Conservation (phyloP, 2,113 vertebrate genomes). For the Sander lucioperca region DNA sequence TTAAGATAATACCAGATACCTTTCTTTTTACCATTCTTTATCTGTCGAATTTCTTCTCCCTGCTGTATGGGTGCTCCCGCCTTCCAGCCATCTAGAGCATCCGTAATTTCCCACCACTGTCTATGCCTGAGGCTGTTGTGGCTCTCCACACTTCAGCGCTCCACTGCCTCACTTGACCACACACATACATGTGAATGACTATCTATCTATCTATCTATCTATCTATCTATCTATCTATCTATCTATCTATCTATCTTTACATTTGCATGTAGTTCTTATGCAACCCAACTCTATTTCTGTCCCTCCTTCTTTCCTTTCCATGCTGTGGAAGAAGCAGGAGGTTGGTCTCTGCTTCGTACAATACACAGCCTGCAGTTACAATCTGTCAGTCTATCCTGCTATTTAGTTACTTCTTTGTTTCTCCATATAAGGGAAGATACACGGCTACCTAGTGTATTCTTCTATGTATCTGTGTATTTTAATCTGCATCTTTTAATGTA, state of each 20-base stretch:
- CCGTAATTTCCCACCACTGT: constrained; percentile 58
- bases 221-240: constrained; percentile 12
- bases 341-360: constrained; percentile 73
- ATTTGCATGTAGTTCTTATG: constrained; percentile 47
- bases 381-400: constrained; percentile 52
- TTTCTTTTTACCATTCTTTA: constrained; percentile 8
- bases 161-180: constrained; percentile 48
- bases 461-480: neutral
- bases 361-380: constrained; percentile 62
- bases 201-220: constrained; percentile 18
- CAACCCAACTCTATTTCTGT: constrained; percentile 67
- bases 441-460: neutral
- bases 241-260: constrained; percentile 13
- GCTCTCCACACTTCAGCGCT: constrained; percentile 59
- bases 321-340: constrained; percentile 81
- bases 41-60: constrained; percentile 16
- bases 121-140: constrained; percentile 65
- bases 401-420: constrained; percentile 31
- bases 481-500: constrained; percentile 23
- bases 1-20: neutral
- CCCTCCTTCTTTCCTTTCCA: constrained; percentile 65
- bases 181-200: constrained; percentile 26
- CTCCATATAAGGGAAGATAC: constrained; percentile 4
- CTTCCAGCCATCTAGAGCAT: constrained; percentile 40
- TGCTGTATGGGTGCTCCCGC: constrained; percentile 13